Evolutionary conservation across 2,113 vertebrate species (phyloP), one percentile per base, ranked within the genome.

Genomic region (Leuciscus idus): DNA sequence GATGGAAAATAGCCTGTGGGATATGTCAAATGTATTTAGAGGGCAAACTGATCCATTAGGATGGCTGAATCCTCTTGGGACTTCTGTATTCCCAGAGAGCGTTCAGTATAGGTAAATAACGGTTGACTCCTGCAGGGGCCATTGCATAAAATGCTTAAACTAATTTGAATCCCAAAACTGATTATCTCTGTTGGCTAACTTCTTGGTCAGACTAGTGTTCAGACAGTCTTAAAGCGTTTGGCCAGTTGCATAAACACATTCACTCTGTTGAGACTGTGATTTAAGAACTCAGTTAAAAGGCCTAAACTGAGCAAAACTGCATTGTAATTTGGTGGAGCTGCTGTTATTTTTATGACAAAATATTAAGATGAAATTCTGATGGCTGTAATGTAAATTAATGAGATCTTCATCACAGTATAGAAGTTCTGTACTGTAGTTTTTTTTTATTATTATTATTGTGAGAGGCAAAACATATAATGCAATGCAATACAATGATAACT

Each of bases 11-110:
- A 39, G 33, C 52, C 7, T n/a, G 21, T n/a, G n/a, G 39, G 59
- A 81, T 21, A 46, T 64, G 28, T 81, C n/a, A 64, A 19, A 81
- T 64, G 36, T 46, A 12, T 81, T 64, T 81, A 46, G 2, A 62
- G 57, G 19, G 12, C 30, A 61, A 23, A n/a, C 55, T n/a, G 77
- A 39, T 23, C 76, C 76, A 55, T 78, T 78, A 26, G 43, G 39
- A 48, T 7, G 33, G 11, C 72, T n/a, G 39, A 74, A 46, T 48
- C 23, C 43, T 48, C 72, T 48, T n/a, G 23, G 72, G 72, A 74
- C 26, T 26, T 43, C 19, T 43, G 72, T 39, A 74, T 74, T 46
- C 11, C 72, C 39, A 48, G 36, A n/a, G n/a, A 4, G 17, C 12
- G 28, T 75, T 75, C 39, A 7, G 23, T 46, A 48, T 5, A 62